Conservation (phyloP, 2,113 vertebrate genomes). For the Paramisgurnus dabryanus region DNA sequence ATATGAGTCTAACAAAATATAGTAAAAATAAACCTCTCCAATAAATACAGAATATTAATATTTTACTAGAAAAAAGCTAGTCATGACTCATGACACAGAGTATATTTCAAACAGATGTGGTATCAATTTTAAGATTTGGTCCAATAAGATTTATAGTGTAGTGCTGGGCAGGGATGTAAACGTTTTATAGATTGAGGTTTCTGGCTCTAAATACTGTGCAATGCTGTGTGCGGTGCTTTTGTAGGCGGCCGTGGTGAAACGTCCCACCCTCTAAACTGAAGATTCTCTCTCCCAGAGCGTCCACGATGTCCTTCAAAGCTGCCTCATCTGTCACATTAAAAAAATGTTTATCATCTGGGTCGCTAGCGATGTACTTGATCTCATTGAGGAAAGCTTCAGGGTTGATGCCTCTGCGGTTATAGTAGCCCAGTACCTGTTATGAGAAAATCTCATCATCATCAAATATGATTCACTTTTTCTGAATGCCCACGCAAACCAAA, state of each 20-base stretch:
- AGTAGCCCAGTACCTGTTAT: constrained; percentile 90
- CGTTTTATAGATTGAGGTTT: constrained; percentile 37
- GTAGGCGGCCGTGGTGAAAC: background rate
- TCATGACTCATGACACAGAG: constrained; percentile 31
- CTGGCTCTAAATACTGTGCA: constrained; percentile 37
- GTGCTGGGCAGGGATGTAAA: constrained; percentile 27
- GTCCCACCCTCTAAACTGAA: constrained; percentile 90
- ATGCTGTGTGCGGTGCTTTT: constrained; percentile 16
- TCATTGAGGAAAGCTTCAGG: constrained; percentile 90
- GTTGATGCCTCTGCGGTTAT: constrained; percentile 93
- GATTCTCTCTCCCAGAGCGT: constrained; percentile 91
- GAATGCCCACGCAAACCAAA: constrained; percentile 2
- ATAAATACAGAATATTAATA: no score
- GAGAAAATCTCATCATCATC: constrained; percentile 4
- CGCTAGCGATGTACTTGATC: constrained; percentile 94
- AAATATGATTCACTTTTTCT: constrained; percentile 23
- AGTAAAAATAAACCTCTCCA: no score
- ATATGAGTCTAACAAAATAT: no score
- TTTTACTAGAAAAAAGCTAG: background rate
- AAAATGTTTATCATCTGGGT: constrained; percentile 90
- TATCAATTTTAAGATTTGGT: constrained; percentile 38
- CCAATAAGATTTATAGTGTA: constrained; percentile 42
- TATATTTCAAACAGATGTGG: constrained; percentile 42
- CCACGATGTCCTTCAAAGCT: constrained; percentile 93
- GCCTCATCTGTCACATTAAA: constrained; percentile 95